Conservation (phyloP, 2,797 vertebrate species). For the Eulemur rubriventer region DNA sequence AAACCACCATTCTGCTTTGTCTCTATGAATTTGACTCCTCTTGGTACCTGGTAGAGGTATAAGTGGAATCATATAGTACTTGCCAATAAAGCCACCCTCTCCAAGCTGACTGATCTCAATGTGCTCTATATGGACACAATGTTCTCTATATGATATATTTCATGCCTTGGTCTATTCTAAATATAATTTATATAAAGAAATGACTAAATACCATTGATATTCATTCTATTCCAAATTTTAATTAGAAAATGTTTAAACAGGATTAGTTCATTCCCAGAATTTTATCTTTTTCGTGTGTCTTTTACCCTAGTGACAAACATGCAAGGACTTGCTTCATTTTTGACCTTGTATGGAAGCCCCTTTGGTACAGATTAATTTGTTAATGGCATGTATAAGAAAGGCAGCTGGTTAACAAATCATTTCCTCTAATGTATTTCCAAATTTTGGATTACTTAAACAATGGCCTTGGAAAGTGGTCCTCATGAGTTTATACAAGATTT, state of each 20-base stretch:
- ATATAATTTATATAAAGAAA: neutral
- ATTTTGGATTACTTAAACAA: conserved; percentile 64
- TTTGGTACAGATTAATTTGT: conserved; percentile 73
- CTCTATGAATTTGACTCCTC: neutral
- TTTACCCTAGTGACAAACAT: neutral
- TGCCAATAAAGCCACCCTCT: neutral
- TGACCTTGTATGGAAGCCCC: conserved; percentile 43
- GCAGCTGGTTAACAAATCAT: conserved; percentile 55
- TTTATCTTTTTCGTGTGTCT: neutral
- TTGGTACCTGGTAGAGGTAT: neutral
- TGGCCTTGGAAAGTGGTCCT: conserved; percentile 65
- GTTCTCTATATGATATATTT: neutral
- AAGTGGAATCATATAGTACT: neutral
- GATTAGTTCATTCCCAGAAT: neutral
- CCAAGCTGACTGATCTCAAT: neutral
- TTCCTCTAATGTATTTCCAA: conserved; percentile 64
- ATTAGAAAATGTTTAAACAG: neutral
- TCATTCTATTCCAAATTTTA: neutral
- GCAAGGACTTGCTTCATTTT: conserved; percentile 40
- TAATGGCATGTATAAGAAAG: conserved; percentile 57
- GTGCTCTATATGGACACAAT: neutral
- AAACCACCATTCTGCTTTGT: neutral
- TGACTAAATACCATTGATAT: neutral
- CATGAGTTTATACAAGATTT: conserved; percentile 21
- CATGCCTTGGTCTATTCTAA: neutral